phyloP scores from a whole-genome alignment of 2,113 vertebrate species.

The Urocolius indicus region DNA sequence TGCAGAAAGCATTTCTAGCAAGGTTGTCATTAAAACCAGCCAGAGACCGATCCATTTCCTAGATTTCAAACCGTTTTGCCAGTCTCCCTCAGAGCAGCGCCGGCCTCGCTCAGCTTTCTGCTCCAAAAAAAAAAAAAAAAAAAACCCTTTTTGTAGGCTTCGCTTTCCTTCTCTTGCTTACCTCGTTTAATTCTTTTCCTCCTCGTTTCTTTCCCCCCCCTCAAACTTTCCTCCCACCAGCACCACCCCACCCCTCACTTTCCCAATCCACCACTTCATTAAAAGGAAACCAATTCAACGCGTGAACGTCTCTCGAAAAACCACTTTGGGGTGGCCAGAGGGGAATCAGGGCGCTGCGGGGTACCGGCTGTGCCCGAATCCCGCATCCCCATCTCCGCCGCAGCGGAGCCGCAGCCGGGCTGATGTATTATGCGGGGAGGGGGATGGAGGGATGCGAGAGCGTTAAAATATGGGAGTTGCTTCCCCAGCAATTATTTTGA shows the following conservation, averaged over 20 bases:
- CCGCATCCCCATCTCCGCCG: neutral
- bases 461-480: neutral
- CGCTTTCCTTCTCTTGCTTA: conserved; percentile 6
- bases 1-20: neutral
- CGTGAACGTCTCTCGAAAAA: neutral
- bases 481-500: neutral
- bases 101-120: neutral
- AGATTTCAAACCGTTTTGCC: neutral
- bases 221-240: neutral
- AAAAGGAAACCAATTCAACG: conserved; percentile 35
- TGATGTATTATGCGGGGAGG: neutral
- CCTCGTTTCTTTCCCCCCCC: neutral
- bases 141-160: conserved; percentile 43
- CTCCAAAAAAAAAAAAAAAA: conserved; percentile 61
- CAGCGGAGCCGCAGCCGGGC: neutral
- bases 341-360: neutral
- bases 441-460: neutral
- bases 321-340: neutral
- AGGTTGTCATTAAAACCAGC: neutral
- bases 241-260: neutral
- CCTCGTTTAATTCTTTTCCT: conserved; percentile 57
- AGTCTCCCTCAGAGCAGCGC: neutral
- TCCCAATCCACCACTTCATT: conserved; percentile 40
- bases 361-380: neutral
- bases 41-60: neutral